Evolutionary conservation across 2,888 invertebrate genomes (phyloP), one percentile per base, ranked within the genome.

Genomic region (Clivina fossor): DNA sequence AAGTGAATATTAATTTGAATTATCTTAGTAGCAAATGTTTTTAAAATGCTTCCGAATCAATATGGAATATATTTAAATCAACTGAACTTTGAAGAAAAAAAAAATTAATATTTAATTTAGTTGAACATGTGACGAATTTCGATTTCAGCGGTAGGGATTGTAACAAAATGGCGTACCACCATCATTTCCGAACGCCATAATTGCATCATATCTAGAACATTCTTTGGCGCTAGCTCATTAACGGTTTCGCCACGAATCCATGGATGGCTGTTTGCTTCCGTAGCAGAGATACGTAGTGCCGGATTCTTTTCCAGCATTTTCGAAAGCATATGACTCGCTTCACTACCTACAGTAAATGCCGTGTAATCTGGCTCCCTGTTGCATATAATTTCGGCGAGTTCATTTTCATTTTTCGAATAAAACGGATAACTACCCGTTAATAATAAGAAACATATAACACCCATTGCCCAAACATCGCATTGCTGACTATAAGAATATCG

Each of bases 401-500:
- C 66, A 24, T 65, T 61, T 43, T 75, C 70, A 35, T 66, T 66
- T 4, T 50, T 58, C 2, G 69, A 65, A 30, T 60, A 63, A 60
- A 75, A 76, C 1, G 77, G 76, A 60, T 67, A 71, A 24, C 62
- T 63, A 11, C 73, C 74, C 22, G 67, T 65, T 63, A 76, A 66
- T 67, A 80, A 63, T 44, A 74, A 68, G 66, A 76, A 80, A 67
- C 78, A 72, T 49, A 81, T 80, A 16, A 81, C 72, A 7, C 81
- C 81, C 65, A 80, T 72, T 1, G 80, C 76, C 81, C 81, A 81
- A 8, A 80, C 74, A 63, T 81, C 81, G 66, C 81, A 81, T 60
- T 78, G 76, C 62, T 80, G 78, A 63, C 79, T 80, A 68, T 81
- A 81, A 0, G 76, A 73, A 61, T 75, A 75, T 47, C 67, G 68